Percentiles rank a stretch among this genome's conserved stretches.
These are phyloP conservation scores for Cephus pulcher DNA, from an alignment of 2,888 invertebrate species.

Conservation along the genomic window DNA sequence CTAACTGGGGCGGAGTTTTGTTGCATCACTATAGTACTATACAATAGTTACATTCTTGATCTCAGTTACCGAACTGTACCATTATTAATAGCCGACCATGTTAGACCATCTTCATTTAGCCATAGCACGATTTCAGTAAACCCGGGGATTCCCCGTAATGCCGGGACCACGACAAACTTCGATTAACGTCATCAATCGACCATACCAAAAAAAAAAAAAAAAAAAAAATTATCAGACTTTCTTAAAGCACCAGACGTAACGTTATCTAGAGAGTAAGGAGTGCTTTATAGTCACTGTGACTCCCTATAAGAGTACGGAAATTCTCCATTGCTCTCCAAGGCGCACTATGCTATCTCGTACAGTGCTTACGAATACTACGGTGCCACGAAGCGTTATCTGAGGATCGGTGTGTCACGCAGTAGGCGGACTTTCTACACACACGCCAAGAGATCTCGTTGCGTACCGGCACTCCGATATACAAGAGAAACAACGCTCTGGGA, in stretches of 20 bases:
- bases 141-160: not conserved
- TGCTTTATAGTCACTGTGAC: not conserved
- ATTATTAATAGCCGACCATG: not conserved
- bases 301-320: not conserved
- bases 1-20: constrained; percentile 42
- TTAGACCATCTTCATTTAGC: not conserved
- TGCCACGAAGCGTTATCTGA: constrained; percentile 14
- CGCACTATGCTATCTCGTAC: not conserved
- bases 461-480: constrained; percentile 5
- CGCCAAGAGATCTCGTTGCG: constrained; percentile 25
- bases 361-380: not conserved
- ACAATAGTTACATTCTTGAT: not conserved
- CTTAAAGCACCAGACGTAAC: not conserved
- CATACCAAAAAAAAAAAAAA: too few relatives aligned
- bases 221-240: not conserved
- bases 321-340: not conserved
- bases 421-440: constrained; percentile 55
- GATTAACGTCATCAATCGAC: not conserved
- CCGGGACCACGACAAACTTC: not conserved
- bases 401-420: constrained; percentile 37
- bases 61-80: not conserved
- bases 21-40: constrained; percentile 33
- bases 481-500: constrained; percentile 10
- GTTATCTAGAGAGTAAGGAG: not conserved
- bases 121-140: not conserved